Percentiles rank a stretch among this genome's conserved stretches.
Conservation (phyloP, 2,888 invertebrate genomes). For the Brenthis ino region DNA sequence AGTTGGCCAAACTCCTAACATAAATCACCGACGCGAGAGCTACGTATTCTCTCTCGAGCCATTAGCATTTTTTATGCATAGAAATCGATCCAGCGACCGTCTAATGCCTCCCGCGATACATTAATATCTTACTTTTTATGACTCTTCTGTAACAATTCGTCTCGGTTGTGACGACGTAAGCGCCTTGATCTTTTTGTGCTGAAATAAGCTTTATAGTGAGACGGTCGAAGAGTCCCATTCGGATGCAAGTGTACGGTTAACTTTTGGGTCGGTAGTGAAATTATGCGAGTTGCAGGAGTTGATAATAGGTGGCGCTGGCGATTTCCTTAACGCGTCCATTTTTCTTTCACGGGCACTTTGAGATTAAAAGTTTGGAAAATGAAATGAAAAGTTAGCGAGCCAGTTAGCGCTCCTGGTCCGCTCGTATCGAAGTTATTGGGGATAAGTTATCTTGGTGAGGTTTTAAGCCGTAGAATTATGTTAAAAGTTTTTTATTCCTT, state of each 20-base stretch:
- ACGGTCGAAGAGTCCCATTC: conserved; percentile 8
- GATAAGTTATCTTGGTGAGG: conserved; percentile 31
- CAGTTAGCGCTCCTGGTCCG: conserved; percentile 49
- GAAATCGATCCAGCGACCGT: conserved; percentile 78
- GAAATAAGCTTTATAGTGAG: conserved; percentile 19
- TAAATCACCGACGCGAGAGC: conserved; percentile 73
- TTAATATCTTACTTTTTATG: conserved; percentile 83
- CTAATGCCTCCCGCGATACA: conserved; percentile 83
- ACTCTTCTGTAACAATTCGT: conserved; percentile 78
- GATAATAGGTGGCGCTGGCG: conserved; percentile 80
- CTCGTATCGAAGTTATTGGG: conserved; percentile 57
- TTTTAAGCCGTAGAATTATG: conserved; percentile 18
- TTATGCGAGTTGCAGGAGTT: conserved; percentile 65
- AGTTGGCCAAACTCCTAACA: conserved; percentile 64
- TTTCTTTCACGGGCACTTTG: conserved; percentile 82
- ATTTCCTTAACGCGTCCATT: conserved; percentile 78
- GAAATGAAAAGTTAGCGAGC: conserved; percentile 70
- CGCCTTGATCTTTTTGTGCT: conserved; percentile 23
- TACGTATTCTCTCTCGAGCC: conserved; percentile 70
- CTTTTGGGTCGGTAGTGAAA: conserved; percentile 45
- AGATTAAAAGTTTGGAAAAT: conserved; percentile 81
- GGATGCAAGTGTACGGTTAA: background rate
- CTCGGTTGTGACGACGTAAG: conserved; percentile 54
- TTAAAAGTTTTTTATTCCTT: conserved; percentile 16
- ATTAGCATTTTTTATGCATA: conserved; percentile 83